A percentile compares a stretch with the other conserved stretches of the same genome.
Evolutionary conservation across 2,888 invertebrate genomes (phyloP).

Genomic region (Brachylomia viminalis): DNA sequence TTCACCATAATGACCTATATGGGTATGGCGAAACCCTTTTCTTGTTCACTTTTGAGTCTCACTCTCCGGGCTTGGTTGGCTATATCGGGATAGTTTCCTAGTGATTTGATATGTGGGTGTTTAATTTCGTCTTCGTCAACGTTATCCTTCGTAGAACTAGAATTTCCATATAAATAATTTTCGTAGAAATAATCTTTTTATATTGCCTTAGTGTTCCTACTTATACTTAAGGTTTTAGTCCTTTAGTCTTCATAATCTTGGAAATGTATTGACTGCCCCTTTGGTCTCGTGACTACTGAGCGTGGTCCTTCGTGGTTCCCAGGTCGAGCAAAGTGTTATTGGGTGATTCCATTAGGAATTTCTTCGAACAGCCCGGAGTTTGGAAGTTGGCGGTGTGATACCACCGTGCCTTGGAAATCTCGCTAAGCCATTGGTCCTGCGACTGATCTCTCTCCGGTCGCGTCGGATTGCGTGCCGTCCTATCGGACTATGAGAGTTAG

Average conservation of each 20-base stretch:
- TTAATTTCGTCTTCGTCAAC: neutral
- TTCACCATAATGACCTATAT: constrained; percentile 32
- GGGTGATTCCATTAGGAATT: too few species aligned
- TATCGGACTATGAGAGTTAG: too few species aligned
- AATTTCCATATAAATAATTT: neutral
- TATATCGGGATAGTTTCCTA: neutral
- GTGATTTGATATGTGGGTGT: neutral
- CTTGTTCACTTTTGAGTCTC: neutral
- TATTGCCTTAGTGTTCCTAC: neutral
- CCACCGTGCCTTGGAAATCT: too few species aligned
- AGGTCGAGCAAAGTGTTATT: too few species aligned
- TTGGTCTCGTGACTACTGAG: too few species aligned
- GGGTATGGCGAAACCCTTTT: constrained; percentile 9
- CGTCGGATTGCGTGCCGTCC: too few species aligned
- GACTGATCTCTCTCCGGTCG: too few species aligned
- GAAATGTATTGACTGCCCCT: neutral
- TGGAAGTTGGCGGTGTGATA: too few species aligned
- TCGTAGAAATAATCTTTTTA: neutral
- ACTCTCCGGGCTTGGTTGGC: neutral
- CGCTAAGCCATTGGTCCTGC: too few species aligned
- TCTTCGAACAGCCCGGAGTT: too few species aligned
- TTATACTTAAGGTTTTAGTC: neutral
- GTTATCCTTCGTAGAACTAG: neutral
- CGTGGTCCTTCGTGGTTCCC: too few species aligned
- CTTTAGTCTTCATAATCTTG: neutral